phyloP scores from a whole-genome alignment of 23 tunicate species.

The Botrylloides violaceus region DNA sequence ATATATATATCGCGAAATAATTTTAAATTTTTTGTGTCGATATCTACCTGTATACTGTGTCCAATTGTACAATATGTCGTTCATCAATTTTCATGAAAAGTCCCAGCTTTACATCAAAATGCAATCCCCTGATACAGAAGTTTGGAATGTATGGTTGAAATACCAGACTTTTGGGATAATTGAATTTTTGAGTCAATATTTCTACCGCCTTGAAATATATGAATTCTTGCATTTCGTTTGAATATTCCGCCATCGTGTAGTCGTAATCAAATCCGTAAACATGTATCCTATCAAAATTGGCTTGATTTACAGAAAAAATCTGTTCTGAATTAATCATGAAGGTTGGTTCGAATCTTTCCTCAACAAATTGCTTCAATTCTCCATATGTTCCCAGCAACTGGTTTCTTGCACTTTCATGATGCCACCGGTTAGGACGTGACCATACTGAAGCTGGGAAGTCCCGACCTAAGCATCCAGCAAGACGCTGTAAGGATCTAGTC shows the following conservation, averaged over 20 bases:
- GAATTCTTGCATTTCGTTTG: slow-evolving; percentile 81
- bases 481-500: too few relatives aligned
- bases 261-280: slow-evolving; percentile 97
- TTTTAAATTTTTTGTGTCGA: too few relatives aligned
- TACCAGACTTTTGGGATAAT: slow-evolving; percentile 55
- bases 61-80: slow-evolving; percentile 71
- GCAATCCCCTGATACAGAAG: slow-evolving; percentile 92
- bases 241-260: slow-evolving; percentile 94
- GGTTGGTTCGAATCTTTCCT: slow-evolving; percentile 4
- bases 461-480: too few relatives aligned
- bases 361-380: background rate
- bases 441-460: too few relatives aligned
- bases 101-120: slow-evolving; percentile 79
- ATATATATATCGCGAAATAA: too few relatives aligned
- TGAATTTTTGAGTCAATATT: slow-evolving; percentile 44
- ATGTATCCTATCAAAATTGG: slow-evolving; percentile 37
- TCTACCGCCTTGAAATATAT: slow-evolving; percentile 60
- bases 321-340: slow-evolving; percentile 4
- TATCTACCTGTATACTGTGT: slow-evolving; percentile 69
- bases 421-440: too few relatives aligned
- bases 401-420: too few relatives aligned
- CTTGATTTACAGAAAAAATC: slow-evolving; percentile 85
- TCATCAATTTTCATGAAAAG: slow-evolving; percentile 90
- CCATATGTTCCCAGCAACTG: background rate
- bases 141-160: slow-evolving; percentile 39